Evolutionary conservation across 2,888 invertebrate genomes (phyloP).

Genomic region (Bellardia pandia): DNA sequence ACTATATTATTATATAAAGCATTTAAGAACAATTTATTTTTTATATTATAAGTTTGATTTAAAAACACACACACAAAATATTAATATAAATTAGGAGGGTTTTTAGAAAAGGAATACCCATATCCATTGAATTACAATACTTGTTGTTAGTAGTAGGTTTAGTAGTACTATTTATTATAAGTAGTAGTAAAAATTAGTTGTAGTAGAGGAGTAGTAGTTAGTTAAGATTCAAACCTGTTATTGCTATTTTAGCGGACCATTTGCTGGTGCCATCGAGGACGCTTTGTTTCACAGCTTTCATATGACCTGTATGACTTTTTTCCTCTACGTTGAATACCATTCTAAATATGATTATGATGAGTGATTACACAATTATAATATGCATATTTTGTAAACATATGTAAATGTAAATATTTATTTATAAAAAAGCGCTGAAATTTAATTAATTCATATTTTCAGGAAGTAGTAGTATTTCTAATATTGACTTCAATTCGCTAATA

Average conservation of each 20-base stretch:
- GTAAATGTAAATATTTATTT: background rate
- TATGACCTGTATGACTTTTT: constrained; percentile 96
- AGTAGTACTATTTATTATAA: constrained; percentile 38
- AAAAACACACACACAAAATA: constrained; percentile 42
- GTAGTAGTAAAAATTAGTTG: constrained; percentile 26
- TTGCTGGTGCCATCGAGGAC: constrained; percentile 99
- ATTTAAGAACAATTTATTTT: constrained; percentile 25
- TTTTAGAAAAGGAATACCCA: constrained; percentile 63
- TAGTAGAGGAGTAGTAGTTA: constrained; percentile 24
- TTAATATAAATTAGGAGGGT: constrained; percentile 53
- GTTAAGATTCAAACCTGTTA: constrained; percentile 94
- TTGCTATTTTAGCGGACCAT: constrained; percentile 99
- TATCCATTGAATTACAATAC: constrained; percentile 59
- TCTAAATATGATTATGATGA: constrained; percentile 85
- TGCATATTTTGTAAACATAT: constrained; percentile 67
- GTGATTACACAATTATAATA: constrained; percentile 59
- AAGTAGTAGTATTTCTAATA: background rate
- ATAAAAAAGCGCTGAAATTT: constrained; percentile 11
- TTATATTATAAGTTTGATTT: constrained; percentile 27
- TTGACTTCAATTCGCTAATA: background rate
- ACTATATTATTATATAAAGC: constrained; percentile 18
- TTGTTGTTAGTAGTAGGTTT: constrained; percentile 41
- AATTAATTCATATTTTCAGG: constrained; percentile 7
- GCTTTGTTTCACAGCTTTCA: constrained; percentile 99
- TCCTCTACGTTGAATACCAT: constrained; percentile 98